phyloP scores from a whole-genome alignment of 2,888 invertebrate species.

The Sarcophaga rosellei region DNA sequence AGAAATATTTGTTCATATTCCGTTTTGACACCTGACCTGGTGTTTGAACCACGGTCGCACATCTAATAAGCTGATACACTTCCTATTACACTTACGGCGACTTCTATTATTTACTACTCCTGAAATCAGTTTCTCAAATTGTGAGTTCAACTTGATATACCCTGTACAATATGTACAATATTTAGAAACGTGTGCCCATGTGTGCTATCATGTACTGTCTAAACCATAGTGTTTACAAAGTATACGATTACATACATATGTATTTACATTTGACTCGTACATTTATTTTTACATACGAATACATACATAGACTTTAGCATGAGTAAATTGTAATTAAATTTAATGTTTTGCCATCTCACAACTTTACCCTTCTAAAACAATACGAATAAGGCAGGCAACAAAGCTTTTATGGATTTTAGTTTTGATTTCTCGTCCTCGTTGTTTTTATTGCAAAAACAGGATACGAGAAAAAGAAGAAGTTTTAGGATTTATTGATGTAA shows the following conservation, averaged over 20 bases:
- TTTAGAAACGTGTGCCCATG: conserved; percentile 30
- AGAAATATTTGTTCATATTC: too few species aligned
- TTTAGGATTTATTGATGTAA: conserved; percentile 38
- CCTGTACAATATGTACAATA: background rate
- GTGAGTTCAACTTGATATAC: too few species aligned
- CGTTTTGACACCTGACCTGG: too few species aligned
- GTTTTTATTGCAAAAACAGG: conserved; percentile 22
- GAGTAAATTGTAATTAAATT: conserved; percentile 59
- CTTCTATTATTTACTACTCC: too few species aligned
- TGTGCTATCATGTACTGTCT: background rate
- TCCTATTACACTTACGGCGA: too few species aligned
- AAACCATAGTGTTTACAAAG: conserved; percentile 14
- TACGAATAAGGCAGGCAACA: background rate
- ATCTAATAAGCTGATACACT: too few species aligned
- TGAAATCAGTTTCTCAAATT: too few species aligned
- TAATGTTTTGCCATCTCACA: conserved; percentile 32
- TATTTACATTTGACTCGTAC: conserved; percentile 1
- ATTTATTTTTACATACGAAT: conserved; percentile 1
- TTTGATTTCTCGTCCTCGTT: conserved; percentile 1
- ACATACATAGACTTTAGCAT: conserved; percentile 37
- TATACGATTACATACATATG: conserved; percentile 46
- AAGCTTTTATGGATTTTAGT: background rate
- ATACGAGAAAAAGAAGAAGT: conserved; percentile 13
- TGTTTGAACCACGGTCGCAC: too few species aligned
- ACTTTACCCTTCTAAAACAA: conserved; percentile 27